These are phyloP conservation scores for Macaria notata DNA, from an alignment of 2,888 invertebrate genomes.

Conservation along the genomic window DNA sequence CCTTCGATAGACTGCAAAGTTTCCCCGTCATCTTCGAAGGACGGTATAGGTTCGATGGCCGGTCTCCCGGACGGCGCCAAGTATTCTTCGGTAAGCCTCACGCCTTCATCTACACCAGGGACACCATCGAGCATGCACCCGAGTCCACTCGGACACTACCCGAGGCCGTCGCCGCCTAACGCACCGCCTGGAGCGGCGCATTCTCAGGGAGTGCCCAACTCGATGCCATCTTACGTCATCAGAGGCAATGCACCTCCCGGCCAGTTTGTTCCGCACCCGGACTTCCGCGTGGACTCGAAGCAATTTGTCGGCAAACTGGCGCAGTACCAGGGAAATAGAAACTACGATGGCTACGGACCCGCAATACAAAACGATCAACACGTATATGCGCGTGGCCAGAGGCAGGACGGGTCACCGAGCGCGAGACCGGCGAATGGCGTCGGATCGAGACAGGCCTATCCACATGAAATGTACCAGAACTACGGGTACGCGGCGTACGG, in stretches of 20 bases:
- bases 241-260: slow-evolving; percentile 77
- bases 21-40: slow-evolving; percentile 82
- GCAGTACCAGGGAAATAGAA: slow-evolving; percentile 69
- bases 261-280: slow-evolving; percentile 76
- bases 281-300: slow-evolving; percentile 77
- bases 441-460: slow-evolving; percentile 64
- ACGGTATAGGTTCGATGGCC: slow-evolving; percentile 64
- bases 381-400: slow-evolving; percentile 69
- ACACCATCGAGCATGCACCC: slow-evolving; percentile 84
- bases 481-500: slow-evolving; percentile 79
- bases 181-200: slow-evolving; percentile 83
- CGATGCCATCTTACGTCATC: slow-evolving; percentile 82
- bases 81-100: slow-evolving; percentile 84
- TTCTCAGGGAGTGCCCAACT: slow-evolving; percentile 82
- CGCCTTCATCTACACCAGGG: slow-evolving; percentile 84
- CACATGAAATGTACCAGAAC: slow-evolving; percentile 78
- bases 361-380: slow-evolving; percentile 71
- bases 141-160: slow-evolving; percentile 85
- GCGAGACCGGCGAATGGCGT: slow-evolving; percentile 67
- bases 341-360: slow-evolving; percentile 64
- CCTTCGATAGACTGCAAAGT: slow-evolving; percentile 80
- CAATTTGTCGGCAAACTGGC: slow-evolving; percentile 73
- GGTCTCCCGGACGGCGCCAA: slow-evolving; percentile 81
- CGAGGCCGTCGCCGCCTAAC: slow-evolving; percentile 87
- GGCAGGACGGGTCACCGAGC: slow-evolving; percentile 64